Evolutionary conservation across 1,140 invertebrate genomes (phyloP).

Genomic region (Anoplolepis gracilipes): DNA sequence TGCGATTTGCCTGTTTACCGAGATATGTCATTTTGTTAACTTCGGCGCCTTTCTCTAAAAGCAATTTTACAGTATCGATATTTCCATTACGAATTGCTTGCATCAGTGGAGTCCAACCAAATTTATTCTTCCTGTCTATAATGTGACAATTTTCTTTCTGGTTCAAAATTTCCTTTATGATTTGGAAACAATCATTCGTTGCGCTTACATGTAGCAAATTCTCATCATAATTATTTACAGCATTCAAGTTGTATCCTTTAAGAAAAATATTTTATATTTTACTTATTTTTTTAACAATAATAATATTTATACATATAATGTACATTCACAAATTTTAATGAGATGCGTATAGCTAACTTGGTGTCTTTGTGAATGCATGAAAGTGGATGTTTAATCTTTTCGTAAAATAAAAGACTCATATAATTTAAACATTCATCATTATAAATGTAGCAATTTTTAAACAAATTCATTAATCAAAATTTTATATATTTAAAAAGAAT

Average conservation of each 20-base stretch:
- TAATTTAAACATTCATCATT: no score
- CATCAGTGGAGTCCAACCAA: constrained; percentile 87
- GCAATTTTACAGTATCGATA: constrained; percentile 80
- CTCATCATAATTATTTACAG: constrained; percentile 81
- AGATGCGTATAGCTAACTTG: background rate
- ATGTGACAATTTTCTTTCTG: constrained; percentile 55
- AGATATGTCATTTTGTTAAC: constrained; percentile 83
- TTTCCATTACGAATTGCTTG: constrained; percentile 85
- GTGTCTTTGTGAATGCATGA: no score
- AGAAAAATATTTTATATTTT: background rate
- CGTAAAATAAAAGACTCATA: no score
- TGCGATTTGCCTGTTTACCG: constrained; percentile 75
- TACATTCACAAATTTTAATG: background rate
- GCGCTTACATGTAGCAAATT: constrained; percentile 82
- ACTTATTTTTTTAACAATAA: background rate
- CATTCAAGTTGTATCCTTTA: constrained; percentile 79
- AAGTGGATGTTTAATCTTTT: no score
- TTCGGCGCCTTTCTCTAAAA: constrained; percentile 82
- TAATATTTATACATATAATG: background rate
- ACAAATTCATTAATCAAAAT: background rate
- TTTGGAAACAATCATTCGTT: constrained; percentile 76
- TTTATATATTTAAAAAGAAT: background rate
- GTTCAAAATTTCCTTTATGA: constrained; percentile 77
- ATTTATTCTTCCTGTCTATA: constrained; percentile 82
- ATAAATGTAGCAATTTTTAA: background rate